phyloP scores from a whole-genome alignment of 2,797 vertebrate species.

The Xiphophorus birchmanni region DNA sequence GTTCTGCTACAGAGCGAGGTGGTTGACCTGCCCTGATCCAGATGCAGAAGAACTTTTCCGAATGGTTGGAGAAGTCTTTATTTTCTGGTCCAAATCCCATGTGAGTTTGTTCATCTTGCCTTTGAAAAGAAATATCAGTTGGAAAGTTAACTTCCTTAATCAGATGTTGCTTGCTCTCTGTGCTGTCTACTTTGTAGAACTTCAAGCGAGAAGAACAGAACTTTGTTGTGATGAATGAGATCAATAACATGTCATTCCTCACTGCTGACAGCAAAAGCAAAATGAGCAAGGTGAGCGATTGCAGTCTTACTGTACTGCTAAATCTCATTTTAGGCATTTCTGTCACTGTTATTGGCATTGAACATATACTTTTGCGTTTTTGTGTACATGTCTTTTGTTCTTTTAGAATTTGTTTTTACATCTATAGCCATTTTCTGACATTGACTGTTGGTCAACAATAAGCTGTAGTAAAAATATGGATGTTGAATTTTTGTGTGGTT shows the following conservation, averaged over 20 bases:
- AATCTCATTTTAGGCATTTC: constrained; percentile 7
- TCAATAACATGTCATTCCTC: constrained; percentile 99
- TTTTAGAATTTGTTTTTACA: constrained; percentile 15
- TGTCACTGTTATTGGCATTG: background rate
- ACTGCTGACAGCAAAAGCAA: constrained; percentile 97
- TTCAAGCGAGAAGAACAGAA: constrained; percentile 92
- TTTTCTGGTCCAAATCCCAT: constrained; percentile 97
- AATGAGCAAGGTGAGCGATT: constrained; percentile 91
- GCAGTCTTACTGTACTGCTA: background rate
- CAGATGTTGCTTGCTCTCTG: background rate
- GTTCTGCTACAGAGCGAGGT: constrained; percentile 83
- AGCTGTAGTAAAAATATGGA: constrained; percentile 2
- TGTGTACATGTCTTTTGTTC: background rate
- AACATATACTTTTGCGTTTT: constrained; percentile 14
- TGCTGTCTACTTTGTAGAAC: constrained; percentile 66
- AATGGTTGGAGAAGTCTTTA: constrained; percentile 96
- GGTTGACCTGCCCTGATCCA: constrained; percentile 88
- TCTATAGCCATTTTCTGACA: constrained; percentile 19
- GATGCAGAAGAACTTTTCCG: constrained; percentile 94
- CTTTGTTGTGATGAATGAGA: constrained; percentile 96
- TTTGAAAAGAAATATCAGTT: background rate
- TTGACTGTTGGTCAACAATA: constrained; percentile 1
- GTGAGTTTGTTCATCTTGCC: constrained; percentile 76
- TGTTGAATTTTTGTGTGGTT: background rate
- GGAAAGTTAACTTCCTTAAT: background rate